A percentile compares a stretch with the other conserved stretches of the same genome.
phyloP scores from a whole-genome alignment of 2,797 vertebrate species.

The Parauchenoglanis ngamensis region DNA sequence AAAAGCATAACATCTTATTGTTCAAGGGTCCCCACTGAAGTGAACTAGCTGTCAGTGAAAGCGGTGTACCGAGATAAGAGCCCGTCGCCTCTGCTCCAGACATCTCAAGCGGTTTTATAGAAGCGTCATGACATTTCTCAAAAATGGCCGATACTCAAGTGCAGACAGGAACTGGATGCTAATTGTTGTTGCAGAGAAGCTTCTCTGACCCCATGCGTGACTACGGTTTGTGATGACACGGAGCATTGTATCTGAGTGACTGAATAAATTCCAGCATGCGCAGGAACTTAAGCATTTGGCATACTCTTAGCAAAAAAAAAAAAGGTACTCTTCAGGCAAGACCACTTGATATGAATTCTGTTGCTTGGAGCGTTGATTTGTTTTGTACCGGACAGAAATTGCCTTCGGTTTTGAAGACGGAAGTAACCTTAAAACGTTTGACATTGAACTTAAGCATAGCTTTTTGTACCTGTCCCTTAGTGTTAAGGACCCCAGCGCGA shows the following conservation, averaged over 20 bases:
- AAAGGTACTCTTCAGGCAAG: neutral
- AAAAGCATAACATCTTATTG: neutral
- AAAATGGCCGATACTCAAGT: neutral
- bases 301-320: neutral
- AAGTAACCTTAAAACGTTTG: neutral
- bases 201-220: neutral
- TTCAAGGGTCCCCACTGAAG: neutral
- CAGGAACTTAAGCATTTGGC: neutral
- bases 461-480: neutral
- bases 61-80: neutral
- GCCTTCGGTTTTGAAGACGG: neutral
- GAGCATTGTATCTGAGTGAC: neutral
- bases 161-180: neutral
- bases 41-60: neutral
- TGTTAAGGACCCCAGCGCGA: neutral
- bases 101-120: conserved; percentile 10
- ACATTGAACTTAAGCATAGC: neutral
- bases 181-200: neutral
- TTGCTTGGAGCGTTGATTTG: neutral
- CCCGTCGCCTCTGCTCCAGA: neutral
- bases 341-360: neutral
- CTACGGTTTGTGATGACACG: neutral
- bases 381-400: neutral
- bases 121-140: neutral
- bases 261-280: neutral